Evolutionary conservation across 1,140 invertebrate species (phyloP).

Genomic region (Asbolus verrucosus): DNA sequence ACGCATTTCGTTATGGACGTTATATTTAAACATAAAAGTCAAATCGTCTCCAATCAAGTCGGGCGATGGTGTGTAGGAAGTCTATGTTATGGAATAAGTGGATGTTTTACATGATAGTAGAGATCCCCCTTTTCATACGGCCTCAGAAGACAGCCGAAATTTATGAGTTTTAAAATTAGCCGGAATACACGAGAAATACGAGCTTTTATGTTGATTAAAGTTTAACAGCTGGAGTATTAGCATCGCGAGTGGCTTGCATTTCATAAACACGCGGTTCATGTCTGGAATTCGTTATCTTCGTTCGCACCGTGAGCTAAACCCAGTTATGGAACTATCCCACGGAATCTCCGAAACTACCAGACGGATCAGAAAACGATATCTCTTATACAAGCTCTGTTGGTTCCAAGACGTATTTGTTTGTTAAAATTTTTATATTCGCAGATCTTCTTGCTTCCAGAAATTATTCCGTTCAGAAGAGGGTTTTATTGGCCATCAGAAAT

Average conservation of each 20-base stretch:
- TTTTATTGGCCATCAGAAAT: too few relatives aligned
- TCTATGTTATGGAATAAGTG: slow-evolving; percentile 4
- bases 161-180: slow-evolving; percentile 44
- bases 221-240: slow-evolving; percentile 34
- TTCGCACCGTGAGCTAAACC: too few relatives aligned
- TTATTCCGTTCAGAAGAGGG: too few relatives aligned
- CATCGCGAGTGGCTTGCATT: slow-evolving; percentile 17
- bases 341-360: too few relatives aligned
- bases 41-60: neutral
- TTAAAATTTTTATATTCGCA: too few relatives aligned
- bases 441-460: too few relatives aligned
- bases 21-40: too few relatives aligned
- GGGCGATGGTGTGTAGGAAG: neutral
- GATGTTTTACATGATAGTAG: slow-evolving; percentile 32
- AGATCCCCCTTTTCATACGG: slow-evolving; percentile 20
- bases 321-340: too few relatives aligned
- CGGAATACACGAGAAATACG: slow-evolving; percentile 40
- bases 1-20: too few relatives aligned
- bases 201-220: slow-evolving; percentile 45
- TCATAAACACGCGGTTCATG: slow-evolving; percentile 30
- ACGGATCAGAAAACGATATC: too few relatives aligned
- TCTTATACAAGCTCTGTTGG: too few relatives aligned
- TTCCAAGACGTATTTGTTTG: too few relatives aligned
- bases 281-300: slow-evolving; percentile 24
- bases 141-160: slow-evolving; percentile 32